Conservation (phyloP, 2,113 vertebrate species). For the Callipepla californica region DNA sequence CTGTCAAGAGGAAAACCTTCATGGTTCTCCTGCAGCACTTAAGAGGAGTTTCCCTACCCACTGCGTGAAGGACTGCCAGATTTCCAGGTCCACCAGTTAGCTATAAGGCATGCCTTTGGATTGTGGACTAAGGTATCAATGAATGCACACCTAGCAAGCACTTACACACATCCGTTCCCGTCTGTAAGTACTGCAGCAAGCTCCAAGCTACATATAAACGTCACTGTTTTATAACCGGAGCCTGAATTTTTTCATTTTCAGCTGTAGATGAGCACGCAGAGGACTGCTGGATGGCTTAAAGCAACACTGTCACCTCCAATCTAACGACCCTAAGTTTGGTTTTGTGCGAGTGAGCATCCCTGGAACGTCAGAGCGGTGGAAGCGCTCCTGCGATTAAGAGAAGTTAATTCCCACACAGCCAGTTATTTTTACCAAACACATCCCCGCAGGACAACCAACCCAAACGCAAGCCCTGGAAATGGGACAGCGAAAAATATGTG, state of each 20-base stretch:
- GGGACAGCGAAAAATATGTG: not conserved
- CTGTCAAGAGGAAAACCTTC: not conserved
- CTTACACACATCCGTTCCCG: not conserved
- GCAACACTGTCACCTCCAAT: not conserved
- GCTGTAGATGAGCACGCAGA: not conserved
- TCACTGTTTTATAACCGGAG: not conserved
- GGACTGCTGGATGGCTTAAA: not conserved
- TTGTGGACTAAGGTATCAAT: not conserved
- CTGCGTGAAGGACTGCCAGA: not conserved
- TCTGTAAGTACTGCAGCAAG: not conserved
- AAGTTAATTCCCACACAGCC: not conserved
- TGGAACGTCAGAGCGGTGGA: not conserved
- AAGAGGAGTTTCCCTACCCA: not conserved
- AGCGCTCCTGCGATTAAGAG: constrained; percentile 3
- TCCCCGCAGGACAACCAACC: not conserved
- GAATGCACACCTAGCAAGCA: not conserved
- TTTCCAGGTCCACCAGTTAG: not conserved
- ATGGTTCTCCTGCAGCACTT: not conserved
- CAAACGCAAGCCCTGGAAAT: not conserved
- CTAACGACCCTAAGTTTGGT: not conserved
- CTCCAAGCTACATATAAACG: not conserved
- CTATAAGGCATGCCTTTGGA: not conserved
- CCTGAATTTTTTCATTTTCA: not conserved
- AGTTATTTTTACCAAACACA: constrained; percentile 29
- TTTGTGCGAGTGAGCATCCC: not conserved